Conservation (phyloP, 2,797 vertebrate species). For the Platyrinchus mystaceus region DNA sequence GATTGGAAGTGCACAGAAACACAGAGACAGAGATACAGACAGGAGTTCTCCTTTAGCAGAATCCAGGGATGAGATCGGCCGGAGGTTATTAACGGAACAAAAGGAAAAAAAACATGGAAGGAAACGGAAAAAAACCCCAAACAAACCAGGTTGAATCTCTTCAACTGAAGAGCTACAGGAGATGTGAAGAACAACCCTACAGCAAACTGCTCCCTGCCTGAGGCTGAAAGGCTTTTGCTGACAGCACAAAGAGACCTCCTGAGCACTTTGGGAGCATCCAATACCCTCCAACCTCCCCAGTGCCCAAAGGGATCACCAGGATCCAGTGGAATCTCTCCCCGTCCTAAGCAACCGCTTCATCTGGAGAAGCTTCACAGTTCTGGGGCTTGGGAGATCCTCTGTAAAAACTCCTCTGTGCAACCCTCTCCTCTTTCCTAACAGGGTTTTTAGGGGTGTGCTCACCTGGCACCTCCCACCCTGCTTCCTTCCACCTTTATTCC, state of each 20-base stretch:
- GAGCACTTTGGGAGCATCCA: background rate
- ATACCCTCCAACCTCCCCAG: background rate
- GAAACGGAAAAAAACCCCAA: background rate
- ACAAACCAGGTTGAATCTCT: background rate
- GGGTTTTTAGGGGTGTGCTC: fast-evolving
- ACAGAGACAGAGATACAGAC: slow-evolving; percentile 28
- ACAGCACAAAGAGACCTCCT: background rate
- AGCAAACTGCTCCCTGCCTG: background rate
- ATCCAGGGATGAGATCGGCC: slow-evolving; percentile 54
- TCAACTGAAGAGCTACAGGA: slow-evolving; percentile 31
- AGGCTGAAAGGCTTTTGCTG: background rate
- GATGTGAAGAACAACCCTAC: background rate
- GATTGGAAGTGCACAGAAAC: background rate
- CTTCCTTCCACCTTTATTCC: background rate
- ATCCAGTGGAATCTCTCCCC: background rate
- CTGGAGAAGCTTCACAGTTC: background rate
- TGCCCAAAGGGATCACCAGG: background rate
- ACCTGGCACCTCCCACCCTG: background rate
- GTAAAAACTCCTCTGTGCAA: background rate
- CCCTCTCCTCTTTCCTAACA: background rate
- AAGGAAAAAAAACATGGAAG: background rate
- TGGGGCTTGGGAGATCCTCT: background rate
- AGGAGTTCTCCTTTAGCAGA: slow-evolving; percentile 27
- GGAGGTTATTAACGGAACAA: background rate
- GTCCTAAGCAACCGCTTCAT: fast-evolving